Conservation (phyloP, 2,797 vertebrate genomes). For the Spondyliosoma cantharus region DNA sequence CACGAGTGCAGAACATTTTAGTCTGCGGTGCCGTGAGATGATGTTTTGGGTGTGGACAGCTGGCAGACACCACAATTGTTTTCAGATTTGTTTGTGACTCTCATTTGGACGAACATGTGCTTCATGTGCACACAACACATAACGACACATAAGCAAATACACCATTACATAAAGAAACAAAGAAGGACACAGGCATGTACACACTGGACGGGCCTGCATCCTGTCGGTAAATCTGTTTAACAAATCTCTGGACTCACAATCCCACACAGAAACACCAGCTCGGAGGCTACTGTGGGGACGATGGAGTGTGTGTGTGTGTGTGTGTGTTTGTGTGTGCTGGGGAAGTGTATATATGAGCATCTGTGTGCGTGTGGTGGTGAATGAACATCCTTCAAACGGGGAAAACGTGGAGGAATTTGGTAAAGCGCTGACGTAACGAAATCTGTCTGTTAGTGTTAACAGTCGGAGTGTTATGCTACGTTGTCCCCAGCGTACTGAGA, state of each 20-base stretch:
- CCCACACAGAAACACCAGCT: constrained; percentile 10
- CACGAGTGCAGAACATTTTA: neutral
- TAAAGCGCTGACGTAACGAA: constrained; percentile 19
- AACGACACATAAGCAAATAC: neutral
- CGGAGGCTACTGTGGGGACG: constrained; percentile 29
- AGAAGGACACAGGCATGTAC: neutral
- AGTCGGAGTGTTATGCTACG: constrained; percentile 18
- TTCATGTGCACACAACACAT: neutral
- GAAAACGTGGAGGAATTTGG: constrained; percentile 25
- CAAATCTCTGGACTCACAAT: constrained; percentile 25
- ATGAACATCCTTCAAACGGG: constrained; percentile 9
- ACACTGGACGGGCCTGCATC: constrained; percentile 2
- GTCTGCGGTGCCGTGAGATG: neutral
- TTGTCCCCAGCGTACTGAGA: constrained; percentile 39
- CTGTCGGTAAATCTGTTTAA: constrained; percentile 17
- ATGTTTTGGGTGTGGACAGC: constrained; percentile 12
- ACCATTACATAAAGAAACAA: neutral
- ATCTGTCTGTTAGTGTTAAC: constrained; percentile 16
- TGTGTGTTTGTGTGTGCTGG: neutral
- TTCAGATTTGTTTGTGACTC: constrained; percentile 4
- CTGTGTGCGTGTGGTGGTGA: neutral
- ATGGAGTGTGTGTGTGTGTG: neutral
- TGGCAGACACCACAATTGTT: constrained; percentile 10
- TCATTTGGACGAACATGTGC: neutral
- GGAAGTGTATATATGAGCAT: neutral